Percentiles rank a stretch among this genome's conserved stretches.
phyloP scores from a whole-genome alignment of 2,888 invertebrate species.

The Trachelus stipa region DNA sequence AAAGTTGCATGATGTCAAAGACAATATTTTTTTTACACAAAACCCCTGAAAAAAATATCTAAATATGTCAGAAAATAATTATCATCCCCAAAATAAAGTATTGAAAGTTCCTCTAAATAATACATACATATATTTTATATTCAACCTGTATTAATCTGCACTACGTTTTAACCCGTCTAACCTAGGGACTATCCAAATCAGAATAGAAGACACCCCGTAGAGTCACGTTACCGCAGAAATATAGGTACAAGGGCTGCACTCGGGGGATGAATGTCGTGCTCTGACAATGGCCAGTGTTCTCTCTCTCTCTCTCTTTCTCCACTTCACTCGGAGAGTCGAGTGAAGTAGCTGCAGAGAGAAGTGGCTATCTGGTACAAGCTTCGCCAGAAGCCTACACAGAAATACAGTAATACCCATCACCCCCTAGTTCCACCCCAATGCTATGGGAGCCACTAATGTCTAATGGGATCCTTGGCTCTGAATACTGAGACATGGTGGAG shows the following conservation, averaged over 20 bases:
- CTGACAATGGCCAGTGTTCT: constrained; percentile 50
- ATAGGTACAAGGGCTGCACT: constrained; percentile 32
- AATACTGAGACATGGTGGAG: constrained; percentile 15
- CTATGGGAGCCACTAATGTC: constrained; percentile 44
- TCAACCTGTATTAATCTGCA: too few species aligned
- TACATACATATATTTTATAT: too few species aligned
- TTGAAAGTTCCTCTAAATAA: too few species aligned
- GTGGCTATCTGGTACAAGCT: constrained; percentile 42
- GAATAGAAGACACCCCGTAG: constrained; percentile 37
- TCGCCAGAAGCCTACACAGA: constrained; percentile 41
- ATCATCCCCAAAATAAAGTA: too few species aligned
- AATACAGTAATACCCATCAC: constrained; percentile 11
- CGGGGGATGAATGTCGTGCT: constrained; percentile 50
- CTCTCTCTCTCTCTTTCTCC: constrained; percentile 31
- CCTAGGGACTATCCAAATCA: too few species aligned
- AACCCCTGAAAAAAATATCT: too few species aligned
- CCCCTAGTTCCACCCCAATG: constrained; percentile 32
- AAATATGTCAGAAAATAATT: too few species aligned
- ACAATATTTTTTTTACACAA: too few species aligned
- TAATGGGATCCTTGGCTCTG: constrained; percentile 49
- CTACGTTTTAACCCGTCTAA: too few species aligned
- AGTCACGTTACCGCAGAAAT: constrained; percentile 33
- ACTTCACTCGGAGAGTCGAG: constrained; percentile 8
- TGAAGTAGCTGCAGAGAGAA: constrained; percentile 41
- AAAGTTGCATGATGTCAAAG: too few species aligned